A percentile compares a stretch with the other conserved stretches of the same genome.
These are phyloP conservation scores for Podarcis raffonei DNA, from an alignment of 2,113 vertebrate species.

Conservation along the genomic window DNA sequence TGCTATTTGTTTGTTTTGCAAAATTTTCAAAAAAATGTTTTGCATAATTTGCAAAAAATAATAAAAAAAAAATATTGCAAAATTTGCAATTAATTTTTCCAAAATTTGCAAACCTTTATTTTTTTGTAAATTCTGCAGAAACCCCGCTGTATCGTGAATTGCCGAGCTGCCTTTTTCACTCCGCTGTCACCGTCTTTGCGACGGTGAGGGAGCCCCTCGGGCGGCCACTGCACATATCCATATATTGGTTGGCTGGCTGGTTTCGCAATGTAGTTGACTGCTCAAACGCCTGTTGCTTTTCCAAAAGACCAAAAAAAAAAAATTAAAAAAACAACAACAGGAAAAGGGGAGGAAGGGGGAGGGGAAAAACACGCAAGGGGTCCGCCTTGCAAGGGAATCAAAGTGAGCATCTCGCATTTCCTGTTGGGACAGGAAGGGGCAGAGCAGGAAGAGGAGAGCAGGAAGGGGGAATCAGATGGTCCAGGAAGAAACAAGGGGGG, in stretches of 20 bases:
- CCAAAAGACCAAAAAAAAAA: slow-evolving; percentile 68
- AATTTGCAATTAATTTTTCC: too few relatives aligned
- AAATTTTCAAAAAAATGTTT: too few relatives aligned
- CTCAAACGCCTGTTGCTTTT: slow-evolving; percentile 84
- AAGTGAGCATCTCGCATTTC: slow-evolving; percentile 80
- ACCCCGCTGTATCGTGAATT: too few relatives aligned
- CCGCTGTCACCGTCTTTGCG: accelerated
- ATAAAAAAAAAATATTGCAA: too few relatives aligned
- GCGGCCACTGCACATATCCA: background rate
- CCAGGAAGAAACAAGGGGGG: slow-evolving; percentile 25
- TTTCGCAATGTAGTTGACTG: slow-evolving; percentile 95
- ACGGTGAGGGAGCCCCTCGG: too few relatives aligned
- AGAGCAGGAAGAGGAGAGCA: background rate
- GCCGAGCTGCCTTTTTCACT: too few relatives aligned
- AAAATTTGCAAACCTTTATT: too few relatives aligned
- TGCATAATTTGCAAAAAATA: too few relatives aligned
- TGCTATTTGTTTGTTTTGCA: too few relatives aligned
- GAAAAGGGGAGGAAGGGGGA: slow-evolving; percentile 74
- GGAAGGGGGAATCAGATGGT: slow-evolving; percentile 63
- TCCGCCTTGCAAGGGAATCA: slow-evolving; percentile 74
- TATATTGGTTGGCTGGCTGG: background rate
- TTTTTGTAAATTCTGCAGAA: too few relatives aligned
- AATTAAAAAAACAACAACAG: slow-evolving; percentile 59
- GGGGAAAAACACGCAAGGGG: slow-evolving; percentile 82
- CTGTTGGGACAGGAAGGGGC: slow-evolving; percentile 63